Percentiles rank a stretch among this genome's conserved stretches.
Evolutionary conservation across 2,797 vertebrate species (phyloP).

Genomic region (Onychomys leucogaster): DNA sequence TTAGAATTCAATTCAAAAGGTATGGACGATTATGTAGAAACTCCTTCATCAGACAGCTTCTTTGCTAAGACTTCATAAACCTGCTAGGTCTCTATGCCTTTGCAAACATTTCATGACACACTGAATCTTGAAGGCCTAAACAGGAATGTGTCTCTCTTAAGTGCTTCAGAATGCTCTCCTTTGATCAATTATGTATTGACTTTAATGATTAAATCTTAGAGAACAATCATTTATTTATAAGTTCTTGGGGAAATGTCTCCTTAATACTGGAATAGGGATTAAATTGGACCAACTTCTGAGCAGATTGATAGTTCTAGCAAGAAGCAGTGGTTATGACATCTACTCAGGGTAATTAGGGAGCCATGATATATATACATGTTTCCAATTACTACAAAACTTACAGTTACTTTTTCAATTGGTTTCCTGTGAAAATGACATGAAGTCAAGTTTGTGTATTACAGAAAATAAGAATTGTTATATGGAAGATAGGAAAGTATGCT

Average conservation of each 20-base stretch:
- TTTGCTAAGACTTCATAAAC: not conserved
- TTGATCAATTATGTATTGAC: constrained; percentile 45
- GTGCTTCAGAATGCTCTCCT: not conserved
- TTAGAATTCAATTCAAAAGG: not conserved
- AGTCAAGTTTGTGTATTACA: constrained; percentile 27
- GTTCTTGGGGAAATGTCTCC: not conserved
- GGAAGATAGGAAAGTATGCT: not conserved
- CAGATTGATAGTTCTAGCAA: not conserved
- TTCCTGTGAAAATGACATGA: constrained; percentile 15
- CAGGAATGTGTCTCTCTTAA: not conserved
- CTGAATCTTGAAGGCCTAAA: not conserved
- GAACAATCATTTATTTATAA: constrained; percentile 52
- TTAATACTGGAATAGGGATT: constrained; percentile 8
- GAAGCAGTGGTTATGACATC: constrained; percentile 12
- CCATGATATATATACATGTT: not conserved
- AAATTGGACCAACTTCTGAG: constrained; percentile 30
- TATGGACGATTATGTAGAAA: not conserved
- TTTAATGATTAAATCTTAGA: constrained; percentile 39
- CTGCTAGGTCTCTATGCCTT: not conserved
- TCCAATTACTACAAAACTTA: not conserved
- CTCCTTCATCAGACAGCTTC: not conserved
- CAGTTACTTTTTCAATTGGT: constrained; percentile 17
- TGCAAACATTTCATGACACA: not conserved
- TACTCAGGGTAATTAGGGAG: not conserved
- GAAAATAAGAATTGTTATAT: constrained; percentile 28